phyloP scores from a whole-genome alignment of 2,113 vertebrate genomes.

The Sphyrna mokarran region DNA sequence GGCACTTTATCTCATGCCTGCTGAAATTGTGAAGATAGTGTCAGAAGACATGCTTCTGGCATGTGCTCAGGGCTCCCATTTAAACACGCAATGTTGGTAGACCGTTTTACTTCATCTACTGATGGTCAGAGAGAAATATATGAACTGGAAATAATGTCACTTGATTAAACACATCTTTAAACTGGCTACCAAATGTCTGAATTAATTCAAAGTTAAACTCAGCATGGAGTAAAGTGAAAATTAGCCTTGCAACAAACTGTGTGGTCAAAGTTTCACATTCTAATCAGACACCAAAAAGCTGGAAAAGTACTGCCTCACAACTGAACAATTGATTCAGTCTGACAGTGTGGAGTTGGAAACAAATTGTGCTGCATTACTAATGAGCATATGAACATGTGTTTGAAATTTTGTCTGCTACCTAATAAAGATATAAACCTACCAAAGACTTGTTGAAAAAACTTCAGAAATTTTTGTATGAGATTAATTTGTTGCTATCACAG shows the following conservation, averaged over 20 bases:
- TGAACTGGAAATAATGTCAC: neutral
- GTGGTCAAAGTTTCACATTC: neutral
- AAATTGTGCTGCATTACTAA: neutral
- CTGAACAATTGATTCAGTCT: neutral
- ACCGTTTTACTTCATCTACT: neutral
- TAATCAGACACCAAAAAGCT: neutral
- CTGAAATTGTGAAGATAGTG: too few relatives aligned
- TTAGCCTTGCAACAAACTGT: neutral
- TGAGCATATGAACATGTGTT: neutral
- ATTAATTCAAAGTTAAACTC: neutral
- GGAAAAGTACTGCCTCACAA: neutral
- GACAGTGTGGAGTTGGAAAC: neutral
- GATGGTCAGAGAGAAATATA: neutral
- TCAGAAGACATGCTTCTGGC: too few relatives aligned
- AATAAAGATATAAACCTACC: neutral
- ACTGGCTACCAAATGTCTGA: neutral
- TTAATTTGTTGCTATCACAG: neutral
- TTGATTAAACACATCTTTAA: neutral
- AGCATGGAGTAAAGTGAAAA: neutral
- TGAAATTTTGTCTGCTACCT: neutral
- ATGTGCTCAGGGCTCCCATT: too few relatives aligned
- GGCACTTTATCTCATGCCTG: too few relatives aligned
- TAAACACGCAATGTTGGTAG: too few relatives aligned
- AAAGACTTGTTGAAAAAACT: neutral
- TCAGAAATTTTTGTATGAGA: neutral